phyloP scores from a whole-genome alignment of 1,140 invertebrate genomes.

The Macrosteles quadrilineatus region DNA sequence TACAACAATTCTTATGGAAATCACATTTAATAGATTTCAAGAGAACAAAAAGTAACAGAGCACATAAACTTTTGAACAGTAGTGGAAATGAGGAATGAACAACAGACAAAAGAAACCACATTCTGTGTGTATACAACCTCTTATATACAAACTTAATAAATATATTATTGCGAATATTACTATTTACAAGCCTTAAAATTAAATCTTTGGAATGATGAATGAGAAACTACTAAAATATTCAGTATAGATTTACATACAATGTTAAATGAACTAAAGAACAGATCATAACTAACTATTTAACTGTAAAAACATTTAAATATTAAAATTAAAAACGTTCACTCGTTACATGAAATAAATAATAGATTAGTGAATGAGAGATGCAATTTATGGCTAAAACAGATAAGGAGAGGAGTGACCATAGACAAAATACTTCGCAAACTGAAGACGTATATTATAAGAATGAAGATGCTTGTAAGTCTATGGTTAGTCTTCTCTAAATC shows the following conservation, averaged over 20 bases:
- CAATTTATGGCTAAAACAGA: background rate
- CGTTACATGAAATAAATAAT: background rate
- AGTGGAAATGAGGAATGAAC: background rate
- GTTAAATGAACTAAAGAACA: background rate
- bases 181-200: constrained; percentile 11
- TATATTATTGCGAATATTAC: constrained; percentile 12
- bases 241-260: background rate
- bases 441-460: too few relatives aligned
- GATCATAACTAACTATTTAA: background rate
- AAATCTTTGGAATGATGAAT: constrained; percentile 19
- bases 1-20: background rate
- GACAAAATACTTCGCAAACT: too few relatives aligned
- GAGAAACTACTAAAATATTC: background rate
- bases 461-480: too few relatives aligned
- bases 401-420: background rate
- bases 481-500: too few relatives aligned
- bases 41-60: constrained; percentile 4
- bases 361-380: background rate
- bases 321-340: background rate
- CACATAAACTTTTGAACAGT: background rate
- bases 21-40: constrained; percentile 16
- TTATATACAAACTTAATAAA: constrained; percentile 14
- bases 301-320: background rate
- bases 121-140: constrained; percentile 9
- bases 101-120: background rate